These are phyloP conservation scores for Magallana angulata DNA, from an alignment of 1,140 invertebrate genomes.

Conservation along the genomic window DNA sequence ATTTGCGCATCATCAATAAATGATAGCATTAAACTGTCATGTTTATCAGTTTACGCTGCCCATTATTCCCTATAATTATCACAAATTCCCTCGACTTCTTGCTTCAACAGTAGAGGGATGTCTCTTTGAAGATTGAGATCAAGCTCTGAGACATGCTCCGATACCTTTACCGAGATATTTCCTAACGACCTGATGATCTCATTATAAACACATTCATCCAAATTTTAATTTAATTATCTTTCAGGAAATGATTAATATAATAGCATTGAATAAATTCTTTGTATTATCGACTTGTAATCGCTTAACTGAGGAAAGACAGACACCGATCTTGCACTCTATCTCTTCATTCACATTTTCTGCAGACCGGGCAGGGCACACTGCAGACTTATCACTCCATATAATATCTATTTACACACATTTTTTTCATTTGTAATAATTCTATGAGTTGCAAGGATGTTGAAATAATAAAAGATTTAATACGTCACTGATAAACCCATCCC, in stretches of 20 bases:
- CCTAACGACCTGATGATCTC: conserved; percentile 14
- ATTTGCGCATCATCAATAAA: conserved; percentile 1
- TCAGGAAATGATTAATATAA: conserved; percentile 21
- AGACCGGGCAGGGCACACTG: background rate
- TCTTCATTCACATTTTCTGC: conserved; percentile 1
- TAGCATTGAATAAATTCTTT: conserved; percentile 6
- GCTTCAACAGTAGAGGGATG: background rate
- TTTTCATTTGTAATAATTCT: conserved; percentile 22
- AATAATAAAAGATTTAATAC: conserved; percentile 23
- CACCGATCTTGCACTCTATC: background rate
- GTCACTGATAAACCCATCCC: conserved; percentile 11
- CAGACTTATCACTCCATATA: background rate
- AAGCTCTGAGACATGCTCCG: background rate
- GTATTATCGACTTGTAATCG: conserved; percentile 24
- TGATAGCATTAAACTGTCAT: conserved; percentile 8
- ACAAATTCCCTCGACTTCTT: conserved; percentile 2
- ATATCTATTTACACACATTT: conserved; percentile 27
- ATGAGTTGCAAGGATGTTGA: conserved; percentile 13
- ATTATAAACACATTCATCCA: conserved; percentile 29
- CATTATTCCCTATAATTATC: conserved; percentile 27
- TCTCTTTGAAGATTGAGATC: background rate
- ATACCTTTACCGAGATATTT: background rate
- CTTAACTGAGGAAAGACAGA: conserved; percentile 6
- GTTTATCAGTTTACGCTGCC: conserved; percentile 1
- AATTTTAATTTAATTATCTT: conserved; percentile 31